Percentiles rank a stretch among this genome's conserved stretches.
Conservation (phyloP, 2,113 vertebrate genomes). For the Pluvialis apricaria region DNA sequence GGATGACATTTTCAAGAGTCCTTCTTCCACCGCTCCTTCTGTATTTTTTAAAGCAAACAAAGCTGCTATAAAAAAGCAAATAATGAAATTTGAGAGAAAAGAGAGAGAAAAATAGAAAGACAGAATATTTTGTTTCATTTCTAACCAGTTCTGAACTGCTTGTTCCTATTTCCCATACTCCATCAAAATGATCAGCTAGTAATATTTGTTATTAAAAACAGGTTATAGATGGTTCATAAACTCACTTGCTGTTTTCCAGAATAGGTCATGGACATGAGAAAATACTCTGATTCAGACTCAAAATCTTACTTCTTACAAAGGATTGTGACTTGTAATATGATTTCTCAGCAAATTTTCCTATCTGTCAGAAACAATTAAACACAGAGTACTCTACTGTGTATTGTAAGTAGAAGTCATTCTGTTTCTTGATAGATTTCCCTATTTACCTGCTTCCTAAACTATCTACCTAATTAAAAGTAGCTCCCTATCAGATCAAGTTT, state of each 20-base stretch:
- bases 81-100: neutral
- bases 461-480: neutral
- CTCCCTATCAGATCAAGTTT: neutral
- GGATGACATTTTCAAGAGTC: conserved; percentile 26
- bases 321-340: neutral
- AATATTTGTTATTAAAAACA: neutral
- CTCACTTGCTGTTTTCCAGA: neutral
- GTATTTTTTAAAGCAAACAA: conserved; percentile 14
- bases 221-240: neutral
- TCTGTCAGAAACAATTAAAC: neutral
- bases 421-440: neutral
- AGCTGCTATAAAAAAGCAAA: neutral
- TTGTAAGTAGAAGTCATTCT: neutral
- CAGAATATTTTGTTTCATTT: neutral
- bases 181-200: neutral
- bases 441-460: neutral
- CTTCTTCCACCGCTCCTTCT: neutral
- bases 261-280: neutral
- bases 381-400: neutral
- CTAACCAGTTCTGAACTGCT: neutral
- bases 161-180: neutral
- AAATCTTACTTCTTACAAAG: neutral
- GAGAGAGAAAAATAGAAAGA: neutral
- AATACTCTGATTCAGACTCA: neutral
- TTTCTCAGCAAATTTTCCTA: neutral